Base-by-base conservation (phyloP, 2,113 vertebrate species). In the Copsychus sechellarum region DNA sequence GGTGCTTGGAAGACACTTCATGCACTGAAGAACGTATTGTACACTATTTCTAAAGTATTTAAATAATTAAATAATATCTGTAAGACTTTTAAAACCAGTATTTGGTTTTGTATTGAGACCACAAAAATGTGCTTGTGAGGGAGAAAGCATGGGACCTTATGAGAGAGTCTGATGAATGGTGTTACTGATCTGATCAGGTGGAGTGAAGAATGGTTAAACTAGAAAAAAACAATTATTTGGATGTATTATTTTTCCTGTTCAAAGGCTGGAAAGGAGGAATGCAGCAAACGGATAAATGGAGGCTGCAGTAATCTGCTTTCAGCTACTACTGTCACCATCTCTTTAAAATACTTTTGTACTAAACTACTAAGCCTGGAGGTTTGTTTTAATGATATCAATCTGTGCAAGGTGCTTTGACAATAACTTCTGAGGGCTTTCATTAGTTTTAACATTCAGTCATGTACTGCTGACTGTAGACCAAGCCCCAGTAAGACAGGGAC, bases 271-370 rank as follows among this genome's bases (percentile, higher is more conserved):
- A 72, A 81, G 14, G 22, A 77, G 42, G 29, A 84, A 77, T 33
- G 40, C 16, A 61, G 33, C 20, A 78, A 42, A 73, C 83, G 24
- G 38, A 31, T 80, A 74, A 87, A 66, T 53, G 50, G 61, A 54
- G 53, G 23, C 33, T 87, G 51, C 13, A 74, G 31, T 84, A 57
- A 67, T 78, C 58, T 76, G 29, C 72, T 90, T 82, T 88, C 69
- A 92, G 57, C 54, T 70, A 3, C 64, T 79, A 53, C 38, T 42
- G 48, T 60, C 88, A 83, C 48, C 8, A 26, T 66, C 11, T 73
- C 34, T 87, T 84, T 81, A 91, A 93, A 88, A 53, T 73, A 90
- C 62, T 87, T 87, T 43, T 86, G 93, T 95, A 43, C 72, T 97
- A 57, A 85, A 88, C 78, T 88, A 29, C 60, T 56, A 34, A 57